Base-by-base conservation (phyloP, 2,113 vertebrate genomes). In the Nicator chloris region DNA sequence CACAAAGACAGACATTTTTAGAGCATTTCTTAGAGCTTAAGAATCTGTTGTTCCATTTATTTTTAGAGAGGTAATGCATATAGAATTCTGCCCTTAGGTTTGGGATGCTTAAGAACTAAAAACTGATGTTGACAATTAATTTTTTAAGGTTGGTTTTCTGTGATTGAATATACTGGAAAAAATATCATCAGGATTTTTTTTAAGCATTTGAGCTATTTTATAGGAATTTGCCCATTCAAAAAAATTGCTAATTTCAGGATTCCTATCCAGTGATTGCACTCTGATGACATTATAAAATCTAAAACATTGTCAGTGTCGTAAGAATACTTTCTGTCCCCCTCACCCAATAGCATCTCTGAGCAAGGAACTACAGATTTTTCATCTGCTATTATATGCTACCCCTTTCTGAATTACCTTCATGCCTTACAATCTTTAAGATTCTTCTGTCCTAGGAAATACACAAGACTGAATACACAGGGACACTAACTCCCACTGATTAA, bases 1-100 rank as follows among this genome's bases (percentile, higher is more conserved):
- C 69, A 95, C 73, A 97, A 96, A 96, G 64, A 91, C 39, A 31
- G 37, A 96, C 60, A 70, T 94, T 96, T 95, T 90, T 90, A 73
- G 78, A 94, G 44, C 50, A 96, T 91, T 96, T 90, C 69, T 89
- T 75, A 86, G 57, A 76, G 37, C 35, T 92, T 90, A 93, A 90
- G 59, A 92, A 92, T 63, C 49, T 94, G 42, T n/a, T 86, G 44
- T 61, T 70, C 93, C 70, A 37, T 59, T 92, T 79, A 35, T 90
- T 94, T 93, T 82, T 77, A 89, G 76, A 54, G 20, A 22, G 73
- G 56, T 23, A 95, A 75, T 30, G 28, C 39, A 75, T 60, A 22
- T 22, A 92, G 61, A 90, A 75, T 70, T 86, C 68, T 75, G 44
- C 33, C 65, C 75, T 96, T 35, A 31, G 28, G 33, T 71, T 93